These are phyloP conservation scores for Calameuta idolon DNA, from an alignment of 2,888 invertebrate genomes.

Conservation along the genomic window DNA sequence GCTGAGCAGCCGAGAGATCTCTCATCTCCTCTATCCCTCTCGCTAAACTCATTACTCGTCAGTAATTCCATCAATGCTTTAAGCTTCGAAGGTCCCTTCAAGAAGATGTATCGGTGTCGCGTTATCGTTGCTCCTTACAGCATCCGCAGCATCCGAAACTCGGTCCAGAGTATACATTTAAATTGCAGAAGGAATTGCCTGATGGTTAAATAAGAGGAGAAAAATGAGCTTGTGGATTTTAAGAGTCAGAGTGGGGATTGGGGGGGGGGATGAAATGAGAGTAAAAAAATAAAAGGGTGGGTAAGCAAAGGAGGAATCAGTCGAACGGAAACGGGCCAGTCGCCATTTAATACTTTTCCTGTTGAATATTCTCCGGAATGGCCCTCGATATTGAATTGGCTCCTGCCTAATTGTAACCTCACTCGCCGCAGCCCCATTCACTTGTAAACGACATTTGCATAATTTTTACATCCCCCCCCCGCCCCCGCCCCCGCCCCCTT, in stretches of 20 bases:
- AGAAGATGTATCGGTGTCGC: constrained; percentile 43
- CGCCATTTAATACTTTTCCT: constrained; percentile 57
- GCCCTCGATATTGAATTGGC: constrained; percentile 66
- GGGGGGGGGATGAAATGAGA: neutral
- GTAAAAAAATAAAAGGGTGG: neutral
- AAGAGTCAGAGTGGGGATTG: constrained; percentile 17
- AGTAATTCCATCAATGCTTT: constrained; percentile 64
- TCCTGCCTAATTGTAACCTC: constrained; percentile 65
- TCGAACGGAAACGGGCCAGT: constrained; percentile 54
- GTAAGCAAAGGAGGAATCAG: constrained; percentile 33
- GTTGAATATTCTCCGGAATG: constrained; percentile 64
- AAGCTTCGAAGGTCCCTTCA: constrained; percentile 50
- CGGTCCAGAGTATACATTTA: neutral
- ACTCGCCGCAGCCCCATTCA: constrained; percentile 53
- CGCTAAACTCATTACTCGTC: constrained; percentile 63
- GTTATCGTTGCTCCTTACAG: neutral
- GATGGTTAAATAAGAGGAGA: constrained; percentile 28
- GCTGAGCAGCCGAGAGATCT: constrained; percentile 30
- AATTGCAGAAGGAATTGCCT: constrained; percentile 8
- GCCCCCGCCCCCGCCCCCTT: no score
- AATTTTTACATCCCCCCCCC: constrained; percentile 63
- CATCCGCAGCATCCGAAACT: neutral
- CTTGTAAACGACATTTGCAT: constrained; percentile 64
- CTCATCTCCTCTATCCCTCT: constrained; percentile 58
- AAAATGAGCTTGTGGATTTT: constrained; percentile 23